phyloP scores from a whole-genome alignment of 2,888 invertebrate genomes.

The Andrena marginata region DNA sequence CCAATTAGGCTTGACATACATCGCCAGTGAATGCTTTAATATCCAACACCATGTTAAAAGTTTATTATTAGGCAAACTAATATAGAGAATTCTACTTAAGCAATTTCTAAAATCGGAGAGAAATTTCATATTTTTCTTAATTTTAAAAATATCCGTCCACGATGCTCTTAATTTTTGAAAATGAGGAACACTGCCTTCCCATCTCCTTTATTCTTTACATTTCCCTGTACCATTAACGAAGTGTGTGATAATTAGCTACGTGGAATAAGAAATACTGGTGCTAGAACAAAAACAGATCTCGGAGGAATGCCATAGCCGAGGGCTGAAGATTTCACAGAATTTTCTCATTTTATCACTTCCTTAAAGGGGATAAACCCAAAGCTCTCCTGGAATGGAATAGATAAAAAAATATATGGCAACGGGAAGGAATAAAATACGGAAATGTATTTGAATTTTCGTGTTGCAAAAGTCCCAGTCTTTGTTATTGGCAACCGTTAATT shows the following conservation, averaged over 20 bases:
- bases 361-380: background rate
- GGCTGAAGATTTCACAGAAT: background rate
- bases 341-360: background rate
- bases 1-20: background rate
- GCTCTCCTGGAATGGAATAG: background rate
- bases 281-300: background rate
- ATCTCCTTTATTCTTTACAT: background rate
- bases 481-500: conserved; percentile 30
- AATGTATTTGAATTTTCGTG: background rate
- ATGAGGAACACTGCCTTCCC: background rate
- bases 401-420: background rate
- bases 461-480: background rate
- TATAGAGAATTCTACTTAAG: no score
- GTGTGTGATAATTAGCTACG: background rate
- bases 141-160: background rate
- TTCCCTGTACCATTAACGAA: background rate
- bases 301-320: background rate
- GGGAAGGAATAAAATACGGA: background rate
- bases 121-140: no score
- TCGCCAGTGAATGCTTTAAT: background rate
- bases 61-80: no score
- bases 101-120: no score
- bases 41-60: no score
- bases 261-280: background rate
- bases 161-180: background rate